Percentiles rank a stretch among this genome's conserved stretches.
These are phyloP conservation scores for Dysidea cf. avara DNA, from an alignment of 37 sponge, comb jelly and placozoan genomes.

Conservation along the genomic window DNA sequence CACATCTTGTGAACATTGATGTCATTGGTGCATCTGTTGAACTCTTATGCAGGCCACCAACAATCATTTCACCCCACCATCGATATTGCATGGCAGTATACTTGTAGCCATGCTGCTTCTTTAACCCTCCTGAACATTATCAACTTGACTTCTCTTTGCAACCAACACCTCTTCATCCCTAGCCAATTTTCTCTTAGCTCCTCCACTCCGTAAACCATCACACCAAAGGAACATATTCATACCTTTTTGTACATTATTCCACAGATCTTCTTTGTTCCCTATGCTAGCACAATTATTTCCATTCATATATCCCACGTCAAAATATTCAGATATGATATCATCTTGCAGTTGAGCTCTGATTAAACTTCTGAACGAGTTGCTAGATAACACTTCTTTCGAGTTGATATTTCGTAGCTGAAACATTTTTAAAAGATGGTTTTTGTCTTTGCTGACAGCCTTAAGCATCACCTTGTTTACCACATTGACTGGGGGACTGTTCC, in stretches of 20 bases:
- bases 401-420: constrained; percentile 16
- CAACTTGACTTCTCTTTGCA: not conserved
- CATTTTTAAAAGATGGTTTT: not conserved
- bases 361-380: constrained; percentile 1
- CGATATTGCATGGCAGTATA: not conserved
- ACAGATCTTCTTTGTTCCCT: not conserved
- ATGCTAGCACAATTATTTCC: constrained; percentile 12
- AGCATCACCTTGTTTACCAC: not conserved
- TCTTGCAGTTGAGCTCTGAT: constrained; percentile 15
- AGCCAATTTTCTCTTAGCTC: no score
- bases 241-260: not conserved
- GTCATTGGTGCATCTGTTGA: constrained; percentile 6
- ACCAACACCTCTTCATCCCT: not conserved
- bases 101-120: not conserved
- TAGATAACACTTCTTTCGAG: not conserved
- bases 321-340: not conserved
- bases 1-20: constrained; percentile 16
- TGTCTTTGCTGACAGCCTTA: constrained; percentile 9
- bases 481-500: no score
- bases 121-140: not conserved
- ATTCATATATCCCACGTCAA: not conserved
- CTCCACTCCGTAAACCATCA: no score
- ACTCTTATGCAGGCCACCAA: not conserved
- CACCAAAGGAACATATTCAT: constrained; percentile 14
- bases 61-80: constrained; percentile 11